Evolutionary conservation across 1,140 invertebrate genomes (phyloP).

Genomic region (Zaprionus gabonicus): DNA sequence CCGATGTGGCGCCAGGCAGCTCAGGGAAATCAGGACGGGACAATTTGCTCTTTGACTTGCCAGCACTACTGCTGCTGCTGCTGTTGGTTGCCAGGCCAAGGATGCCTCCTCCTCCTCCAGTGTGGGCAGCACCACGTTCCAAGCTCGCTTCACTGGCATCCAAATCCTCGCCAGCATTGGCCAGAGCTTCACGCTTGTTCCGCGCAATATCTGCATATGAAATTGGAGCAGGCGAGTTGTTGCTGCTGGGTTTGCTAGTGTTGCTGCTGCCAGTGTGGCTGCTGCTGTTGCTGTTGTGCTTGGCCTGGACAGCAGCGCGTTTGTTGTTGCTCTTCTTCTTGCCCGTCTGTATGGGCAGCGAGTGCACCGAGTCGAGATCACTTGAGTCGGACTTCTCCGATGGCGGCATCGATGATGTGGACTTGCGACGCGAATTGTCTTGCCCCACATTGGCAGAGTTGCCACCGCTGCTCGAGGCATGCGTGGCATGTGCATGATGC

Average conservation of each 20-base stretch:
- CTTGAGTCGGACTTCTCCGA: slow-evolving; percentile 89
- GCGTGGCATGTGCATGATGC: not conserved
- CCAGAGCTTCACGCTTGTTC: slow-evolving; percentile 78
- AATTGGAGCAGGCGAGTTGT: slow-evolving; percentile 60
- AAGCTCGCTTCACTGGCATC: slow-evolving; percentile 13
- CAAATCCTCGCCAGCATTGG: slow-evolving; percentile 27
- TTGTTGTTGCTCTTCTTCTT: slow-evolving; percentile 67
- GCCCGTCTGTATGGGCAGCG: slow-evolving; percentile 87
- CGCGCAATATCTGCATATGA: slow-evolving; percentile 90
- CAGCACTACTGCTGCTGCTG: too few species aligned
- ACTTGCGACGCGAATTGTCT: slow-evolving; percentile 85
- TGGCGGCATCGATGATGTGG: slow-evolving; percentile 87
- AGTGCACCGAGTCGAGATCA: slow-evolving; percentile 90
- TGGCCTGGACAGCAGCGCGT: slow-evolving; percentile 31
- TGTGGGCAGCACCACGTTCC: slow-evolving; percentile 15
- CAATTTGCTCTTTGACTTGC: slow-evolving; percentile 55
- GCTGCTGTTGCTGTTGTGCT: slow-evolving; percentile 24
- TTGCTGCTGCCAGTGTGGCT: slow-evolving; percentile 28
- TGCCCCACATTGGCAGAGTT: slow-evolving; percentile 21
- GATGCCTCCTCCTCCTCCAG: not conserved
- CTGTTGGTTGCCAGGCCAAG: slow-evolving; percentile 7
- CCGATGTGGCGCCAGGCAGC: slow-evolving; percentile 38
- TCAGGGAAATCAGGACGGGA: slow-evolving; percentile 76
- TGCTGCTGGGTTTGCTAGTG: slow-evolving; percentile 32
- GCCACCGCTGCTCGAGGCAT: slow-evolving; percentile 6